Percentiles rank a stretch among this genome's conserved stretches.
These are phyloP conservation scores for Eilema griseolum DNA, from an alignment of 2,888 invertebrate species.

Conservation along the genomic window DNA sequence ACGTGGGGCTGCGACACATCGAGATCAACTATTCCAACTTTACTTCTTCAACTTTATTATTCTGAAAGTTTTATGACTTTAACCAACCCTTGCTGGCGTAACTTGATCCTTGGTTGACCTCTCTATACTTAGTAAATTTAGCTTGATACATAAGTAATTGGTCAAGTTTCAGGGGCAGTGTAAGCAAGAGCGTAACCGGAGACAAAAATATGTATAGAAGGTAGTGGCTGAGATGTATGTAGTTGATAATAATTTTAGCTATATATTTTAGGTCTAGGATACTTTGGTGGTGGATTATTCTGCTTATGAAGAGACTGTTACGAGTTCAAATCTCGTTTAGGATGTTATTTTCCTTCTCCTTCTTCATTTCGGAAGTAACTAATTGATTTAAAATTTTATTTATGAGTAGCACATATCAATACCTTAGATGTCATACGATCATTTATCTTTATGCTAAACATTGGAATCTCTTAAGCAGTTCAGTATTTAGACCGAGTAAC, in stretches of 20 bases:
- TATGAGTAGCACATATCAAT: too few species aligned
- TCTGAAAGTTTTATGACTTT: conserved; percentile 72
- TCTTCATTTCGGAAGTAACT: too few species aligned
- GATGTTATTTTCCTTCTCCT: too few species aligned
- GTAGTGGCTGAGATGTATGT: neutral
- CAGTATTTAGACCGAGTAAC: too few species aligned
- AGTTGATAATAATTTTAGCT: neutral
- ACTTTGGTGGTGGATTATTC: neutral
- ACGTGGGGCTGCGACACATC: conserved; percentile 72
- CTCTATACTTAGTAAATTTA: conserved; percentile 25
- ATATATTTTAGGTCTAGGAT: too few species aligned
- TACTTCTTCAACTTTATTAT: conserved; percentile 75
- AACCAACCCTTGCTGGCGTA: conserved; percentile 64
- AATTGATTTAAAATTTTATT: too few species aligned
- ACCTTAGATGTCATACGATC: too few species aligned
- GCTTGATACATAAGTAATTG: conserved; percentile 23
- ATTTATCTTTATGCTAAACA: too few species aligned
- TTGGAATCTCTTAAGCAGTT: too few species aligned
- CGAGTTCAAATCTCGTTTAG: neutral
- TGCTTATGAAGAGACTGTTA: neutral
- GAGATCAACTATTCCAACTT: conserved; percentile 75
- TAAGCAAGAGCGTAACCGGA: neutral
- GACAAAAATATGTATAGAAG: neutral
- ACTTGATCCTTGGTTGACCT: conserved; percentile 42
- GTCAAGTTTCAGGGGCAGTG: conserved; percentile 4